Evolutionary conservation across 30 jellyfish, hydroid and myxozoan species (phyloP).

Genomic region (Hydractinia echinata): DNA sequence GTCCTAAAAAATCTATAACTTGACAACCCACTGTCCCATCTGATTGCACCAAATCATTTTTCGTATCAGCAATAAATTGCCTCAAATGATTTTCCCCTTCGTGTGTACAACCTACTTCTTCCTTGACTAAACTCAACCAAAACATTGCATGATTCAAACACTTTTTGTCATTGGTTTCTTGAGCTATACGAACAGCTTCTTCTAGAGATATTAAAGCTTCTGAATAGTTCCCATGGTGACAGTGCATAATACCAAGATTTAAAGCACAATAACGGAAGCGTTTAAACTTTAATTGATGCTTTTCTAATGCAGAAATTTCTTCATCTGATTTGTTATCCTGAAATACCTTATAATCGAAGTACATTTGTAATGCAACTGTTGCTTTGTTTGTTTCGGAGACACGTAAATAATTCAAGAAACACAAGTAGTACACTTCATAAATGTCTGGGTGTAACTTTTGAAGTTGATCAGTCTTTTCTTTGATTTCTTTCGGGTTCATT

Average conservation of each 20-base stretch:
- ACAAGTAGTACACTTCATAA: constrained; percentile 48
- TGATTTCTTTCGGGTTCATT: constrained; percentile 41
- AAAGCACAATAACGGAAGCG: constrained; percentile 80
- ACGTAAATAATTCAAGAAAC: constrained; percentile 59
- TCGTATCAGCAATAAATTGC: constrained; percentile 9
- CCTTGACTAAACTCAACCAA: constrained; percentile 29
- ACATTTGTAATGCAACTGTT: constrained; percentile 44
- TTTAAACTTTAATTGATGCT: constrained; percentile 59
- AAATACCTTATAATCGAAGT: constrained; percentile 63
- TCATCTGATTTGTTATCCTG: constrained; percentile 26
- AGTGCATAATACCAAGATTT: constrained; percentile 61
- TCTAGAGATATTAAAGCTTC: constrained; percentile 60
- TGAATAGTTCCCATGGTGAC: constrained; percentile 48
- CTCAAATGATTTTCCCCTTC: background rate
- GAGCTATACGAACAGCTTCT: constrained; percentile 86
- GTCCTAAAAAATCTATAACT: constrained; percentile 16
- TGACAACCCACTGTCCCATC: constrained; percentile 7
- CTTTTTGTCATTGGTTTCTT: constrained; percentile 63
- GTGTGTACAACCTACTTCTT: background rate
- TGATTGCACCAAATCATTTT: background rate
- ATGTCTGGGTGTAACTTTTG: constrained; percentile 40
- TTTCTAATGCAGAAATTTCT: constrained; percentile 54
- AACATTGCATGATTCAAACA: constrained; percentile 72
- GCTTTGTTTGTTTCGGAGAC: constrained; percentile 55
- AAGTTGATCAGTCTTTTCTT: constrained; percentile 29